phyloP scores from a whole-genome alignment of 1,140 invertebrate species.

The Odontomachus brunneus region DNA sequence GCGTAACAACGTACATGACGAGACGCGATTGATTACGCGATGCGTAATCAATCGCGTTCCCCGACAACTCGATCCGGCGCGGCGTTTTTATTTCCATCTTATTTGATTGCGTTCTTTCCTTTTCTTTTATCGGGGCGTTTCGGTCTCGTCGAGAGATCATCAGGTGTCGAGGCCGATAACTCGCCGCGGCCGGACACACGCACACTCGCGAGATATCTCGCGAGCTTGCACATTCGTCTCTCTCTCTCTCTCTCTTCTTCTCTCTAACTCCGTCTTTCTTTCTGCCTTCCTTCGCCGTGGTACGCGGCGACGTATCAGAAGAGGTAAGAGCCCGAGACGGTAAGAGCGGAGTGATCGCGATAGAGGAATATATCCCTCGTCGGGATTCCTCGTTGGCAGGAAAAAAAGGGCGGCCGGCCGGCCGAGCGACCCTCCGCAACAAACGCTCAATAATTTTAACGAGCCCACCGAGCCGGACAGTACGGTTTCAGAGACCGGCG shows the following conservation, averaged over 20 bases:
- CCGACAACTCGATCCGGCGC: neutral
- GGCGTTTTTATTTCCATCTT: neutral
- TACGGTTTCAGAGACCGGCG: constrained; percentile 11
- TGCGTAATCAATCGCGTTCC: constrained; percentile 16
- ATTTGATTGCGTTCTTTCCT: too few species aligned
- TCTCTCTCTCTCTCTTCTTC: neutral
- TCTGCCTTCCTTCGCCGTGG: neutral
- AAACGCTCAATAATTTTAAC: constrained; percentile 83
- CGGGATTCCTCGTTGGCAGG: constrained; percentile 49
- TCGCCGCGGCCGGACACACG: constrained; percentile 62
- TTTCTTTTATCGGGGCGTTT: neutral
- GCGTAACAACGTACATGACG: constrained; percentile 37
- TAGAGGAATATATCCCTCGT: constrained; percentile 52
- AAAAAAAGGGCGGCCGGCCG: constrained; percentile 37
- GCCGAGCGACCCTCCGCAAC: constrained; percentile 23
- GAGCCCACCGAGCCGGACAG: constrained; percentile 67
- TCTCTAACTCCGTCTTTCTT: too few species aligned
- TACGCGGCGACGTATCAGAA: constrained; percentile 30
- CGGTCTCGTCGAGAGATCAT: constrained; percentile 10
- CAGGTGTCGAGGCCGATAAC: constrained; percentile 69
- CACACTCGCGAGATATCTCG: constrained; percentile 64
- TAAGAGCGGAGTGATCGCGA: constrained; percentile 68
- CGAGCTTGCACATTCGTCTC: neutral
- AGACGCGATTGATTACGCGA: too few species aligned
- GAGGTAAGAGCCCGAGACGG: constrained; percentile 8